These are phyloP conservation scores for Nyctibius bracteatus DNA, from an alignment of 2,113 vertebrate genomes.

Conservation along the genomic window DNA sequence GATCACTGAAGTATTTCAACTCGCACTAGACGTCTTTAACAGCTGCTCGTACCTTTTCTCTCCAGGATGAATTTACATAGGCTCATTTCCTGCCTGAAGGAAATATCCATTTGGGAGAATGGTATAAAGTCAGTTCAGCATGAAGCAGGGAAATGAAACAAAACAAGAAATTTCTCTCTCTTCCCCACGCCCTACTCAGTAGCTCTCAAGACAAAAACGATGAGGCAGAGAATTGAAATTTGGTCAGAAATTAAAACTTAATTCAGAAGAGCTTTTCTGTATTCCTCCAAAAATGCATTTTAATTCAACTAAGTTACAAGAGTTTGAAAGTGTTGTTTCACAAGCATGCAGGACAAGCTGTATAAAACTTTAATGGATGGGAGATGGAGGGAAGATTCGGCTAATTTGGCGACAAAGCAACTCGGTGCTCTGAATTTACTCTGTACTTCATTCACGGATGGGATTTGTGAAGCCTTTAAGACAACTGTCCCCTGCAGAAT, in stretches of 20 bases:
- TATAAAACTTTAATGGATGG: not conserved
- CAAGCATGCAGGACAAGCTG: not conserved
- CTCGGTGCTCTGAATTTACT: not conserved
- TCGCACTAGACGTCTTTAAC: not conserved
- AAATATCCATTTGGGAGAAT: not conserved
- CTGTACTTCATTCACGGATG: not conserved
- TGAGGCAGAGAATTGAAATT: not conserved
- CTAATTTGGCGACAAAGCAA: not conserved
- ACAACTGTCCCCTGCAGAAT: not conserved
- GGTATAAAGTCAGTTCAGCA: not conserved
- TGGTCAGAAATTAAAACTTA: not conserved
- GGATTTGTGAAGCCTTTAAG: not conserved
- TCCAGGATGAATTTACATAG: not conserved
- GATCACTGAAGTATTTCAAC: not conserved
- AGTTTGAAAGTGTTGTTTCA: not conserved
- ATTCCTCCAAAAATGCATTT: not conserved
- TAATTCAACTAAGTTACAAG: not conserved
- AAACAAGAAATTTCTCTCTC: not conserved
- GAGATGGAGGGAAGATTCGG: not conserved
- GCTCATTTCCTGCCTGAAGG: not conserved
- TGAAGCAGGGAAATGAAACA: not conserved
- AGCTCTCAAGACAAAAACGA: not conserved
- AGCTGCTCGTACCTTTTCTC: not conserved
- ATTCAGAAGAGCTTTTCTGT: not conserved
- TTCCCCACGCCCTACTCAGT: not conserved